Base-by-base conservation (phyloP, 2,113 vertebrate species). In the Probosciger aterrimus region DNA sequence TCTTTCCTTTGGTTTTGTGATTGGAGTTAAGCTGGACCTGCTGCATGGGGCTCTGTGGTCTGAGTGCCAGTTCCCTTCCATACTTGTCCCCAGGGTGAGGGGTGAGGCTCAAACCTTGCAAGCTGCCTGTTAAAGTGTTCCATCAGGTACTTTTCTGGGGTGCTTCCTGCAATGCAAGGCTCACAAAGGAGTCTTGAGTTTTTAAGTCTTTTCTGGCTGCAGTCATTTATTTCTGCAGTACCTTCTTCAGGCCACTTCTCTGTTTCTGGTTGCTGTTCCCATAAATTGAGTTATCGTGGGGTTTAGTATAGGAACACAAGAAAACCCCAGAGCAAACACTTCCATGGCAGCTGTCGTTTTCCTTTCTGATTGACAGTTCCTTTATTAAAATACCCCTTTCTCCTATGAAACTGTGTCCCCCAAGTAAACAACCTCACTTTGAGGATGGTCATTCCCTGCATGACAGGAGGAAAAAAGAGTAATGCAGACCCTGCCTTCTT, bases 391-490 rank as follows among this genome's bases (percentile, higher is more conserved):
- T 37, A 43, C 25, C 24, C 27, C 44, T 64, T 75, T 50, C 77
- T 85, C 41, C 67, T 22, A 4, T 25, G 77, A 17, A 92, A 28
- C n/a, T 19, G 3, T 30, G 43, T 60, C 82, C 50, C 37, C 17
- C 14, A 50, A 10, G 59, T 57, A 79, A 90, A 46, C 57, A 68
- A 11, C 27, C 35, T 68, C 19, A 8, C 6, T 23, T 22, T n/a
- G 47, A n/a, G 76, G 35, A 43, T 44, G 65, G 39, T n/a, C 41
- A 1, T 71, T 88, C 52, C 79, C 25, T 20, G 23, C 9, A 2
- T 1, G 22, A 44, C 2, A 5, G 46, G 46, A 74, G 39, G 9
- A 25, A n/a, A 39, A 30, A 23, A 15, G 4, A 63, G 39, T 0
- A 2, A 16, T 37, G 69, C 64, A 11, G 25, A 6, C 47, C 5